Conservation (phyloP, 2,888 invertebrate genomes). For the Caenorhabditis drosophilae region DNA sequence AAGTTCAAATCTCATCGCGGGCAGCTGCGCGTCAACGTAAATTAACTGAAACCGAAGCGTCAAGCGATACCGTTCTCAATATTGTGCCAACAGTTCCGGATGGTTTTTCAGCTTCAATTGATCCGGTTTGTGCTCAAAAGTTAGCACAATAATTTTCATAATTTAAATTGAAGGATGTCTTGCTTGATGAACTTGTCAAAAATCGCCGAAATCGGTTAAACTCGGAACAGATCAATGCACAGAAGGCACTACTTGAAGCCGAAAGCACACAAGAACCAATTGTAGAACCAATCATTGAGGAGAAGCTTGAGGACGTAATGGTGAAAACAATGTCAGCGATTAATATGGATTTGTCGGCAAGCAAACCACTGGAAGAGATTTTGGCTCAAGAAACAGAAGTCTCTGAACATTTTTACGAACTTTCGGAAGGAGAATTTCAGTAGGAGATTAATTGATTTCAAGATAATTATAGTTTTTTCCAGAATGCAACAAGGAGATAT, state of each 20-base stretch:
- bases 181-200: constrained; percentile 36
- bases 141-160: too few species aligned
- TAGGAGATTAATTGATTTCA: too few species aligned
- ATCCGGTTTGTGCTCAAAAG: constrained; percentile 6
- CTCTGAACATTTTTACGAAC: not conserved
- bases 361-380: constrained; percentile 18
- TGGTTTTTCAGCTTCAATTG: constrained; percentile 11
- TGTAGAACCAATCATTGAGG: constrained; percentile 6
- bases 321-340: constrained; percentile 33
- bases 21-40: constrained; percentile 26
- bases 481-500: constrained; percentile 58
- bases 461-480: too few species aligned
- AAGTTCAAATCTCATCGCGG: constrained; percentile 19
- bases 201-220: constrained; percentile 23
- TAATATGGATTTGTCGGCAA: constrained; percentile 22
- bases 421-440: constrained; percentile 31
- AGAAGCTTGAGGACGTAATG: constrained; percentile 13
- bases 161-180: constrained; percentile 11
- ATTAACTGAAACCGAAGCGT: constrained; percentile 26
- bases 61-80: constrained; percentile 26
- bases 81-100: constrained; percentile 21
- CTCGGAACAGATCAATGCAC: constrained; percentile 7
- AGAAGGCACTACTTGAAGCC: constrained; percentile 6
- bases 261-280: constrained; percentile 12
- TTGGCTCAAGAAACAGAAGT: constrained; percentile 14